Conservation (phyloP, 2,113 vertebrate genomes). For the Tachuris rubrigastra region DNA sequence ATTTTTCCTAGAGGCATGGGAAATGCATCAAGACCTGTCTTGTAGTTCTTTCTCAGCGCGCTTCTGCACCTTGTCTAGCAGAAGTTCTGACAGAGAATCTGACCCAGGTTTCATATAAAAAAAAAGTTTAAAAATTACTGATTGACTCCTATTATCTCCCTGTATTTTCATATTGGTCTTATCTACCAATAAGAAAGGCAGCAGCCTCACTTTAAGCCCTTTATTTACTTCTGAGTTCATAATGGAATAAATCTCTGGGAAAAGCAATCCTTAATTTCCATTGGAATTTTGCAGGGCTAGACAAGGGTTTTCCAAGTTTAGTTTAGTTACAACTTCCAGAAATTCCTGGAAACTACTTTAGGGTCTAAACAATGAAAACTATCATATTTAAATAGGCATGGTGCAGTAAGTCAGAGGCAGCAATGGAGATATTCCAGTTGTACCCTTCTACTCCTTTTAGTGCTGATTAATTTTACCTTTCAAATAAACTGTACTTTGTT, state of each 20-base stretch:
- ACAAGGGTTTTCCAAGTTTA: background rate
- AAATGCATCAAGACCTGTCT: background rate
- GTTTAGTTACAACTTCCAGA: background rate
- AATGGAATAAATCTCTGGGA: background rate
- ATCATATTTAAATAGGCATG: background rate
- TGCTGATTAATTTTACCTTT: constrained; percentile 67
- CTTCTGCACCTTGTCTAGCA: background rate
- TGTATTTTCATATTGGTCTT: background rate
- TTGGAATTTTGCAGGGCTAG: background rate
- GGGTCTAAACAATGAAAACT: background rate
- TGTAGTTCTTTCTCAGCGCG: background rate
- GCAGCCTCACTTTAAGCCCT: background rate
- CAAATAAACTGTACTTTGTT: constrained; percentile 72
- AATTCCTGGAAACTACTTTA: background rate
- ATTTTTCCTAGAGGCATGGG: background rate
- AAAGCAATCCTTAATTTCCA: background rate
- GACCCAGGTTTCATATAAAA: background rate
- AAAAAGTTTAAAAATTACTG: background rate
- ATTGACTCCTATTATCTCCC: background rate
- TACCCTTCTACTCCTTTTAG: background rate
- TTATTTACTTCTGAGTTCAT: background rate
- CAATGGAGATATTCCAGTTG: background rate
- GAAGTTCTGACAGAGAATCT: background rate
- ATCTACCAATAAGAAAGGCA: background rate
- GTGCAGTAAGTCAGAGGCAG: background rate